These are phyloP conservation scores for Neoseiulus cucumeris DNA, from an alignment of 1,140 invertebrate genomes.

Conservation along the genomic window DNA sequence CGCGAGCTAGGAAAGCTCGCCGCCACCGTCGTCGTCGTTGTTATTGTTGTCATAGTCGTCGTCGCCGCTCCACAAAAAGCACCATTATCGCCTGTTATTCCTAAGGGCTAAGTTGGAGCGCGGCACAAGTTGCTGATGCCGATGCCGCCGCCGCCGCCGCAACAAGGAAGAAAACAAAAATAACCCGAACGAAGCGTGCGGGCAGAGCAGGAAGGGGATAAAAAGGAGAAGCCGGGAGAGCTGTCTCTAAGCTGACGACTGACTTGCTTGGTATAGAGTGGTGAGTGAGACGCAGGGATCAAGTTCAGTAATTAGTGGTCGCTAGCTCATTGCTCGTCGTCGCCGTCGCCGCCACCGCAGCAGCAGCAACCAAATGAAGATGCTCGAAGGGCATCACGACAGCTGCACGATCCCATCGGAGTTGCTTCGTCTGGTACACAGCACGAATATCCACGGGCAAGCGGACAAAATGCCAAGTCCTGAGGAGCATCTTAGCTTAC, in stretches of 20 bases:
- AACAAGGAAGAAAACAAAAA: not conserved
- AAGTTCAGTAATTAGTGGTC: conserved; percentile 9
- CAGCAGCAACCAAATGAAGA: not conserved
- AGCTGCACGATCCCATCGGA: not conserved
- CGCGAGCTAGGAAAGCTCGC: no score
- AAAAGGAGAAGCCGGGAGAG: no score
- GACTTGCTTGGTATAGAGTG: no score
- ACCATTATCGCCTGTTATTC: conserved; percentile 11
- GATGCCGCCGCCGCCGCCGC: not conserved
- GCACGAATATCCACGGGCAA: no score
- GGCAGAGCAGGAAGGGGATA: no score
- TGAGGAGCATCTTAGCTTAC: no score
- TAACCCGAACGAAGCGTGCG: no score
- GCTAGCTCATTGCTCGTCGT: not conserved
- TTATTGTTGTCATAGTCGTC: no score
- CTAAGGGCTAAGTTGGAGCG: not conserved
- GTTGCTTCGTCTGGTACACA: no score
- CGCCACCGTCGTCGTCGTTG: no score
- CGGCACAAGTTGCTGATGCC: not conserved
- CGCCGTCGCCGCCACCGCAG: not conserved
- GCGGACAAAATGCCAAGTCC: no score
- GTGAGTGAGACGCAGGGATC: not conserved
- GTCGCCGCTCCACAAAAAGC: not conserved
- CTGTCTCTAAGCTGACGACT: no score
- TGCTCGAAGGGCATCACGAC: conserved; percentile 1